Evolutionary conservation across 2,113 vertebrate genomes (phyloP), one percentile per base, ranked within the genome.

Genomic region (Pteronura brasiliensis): DNA sequence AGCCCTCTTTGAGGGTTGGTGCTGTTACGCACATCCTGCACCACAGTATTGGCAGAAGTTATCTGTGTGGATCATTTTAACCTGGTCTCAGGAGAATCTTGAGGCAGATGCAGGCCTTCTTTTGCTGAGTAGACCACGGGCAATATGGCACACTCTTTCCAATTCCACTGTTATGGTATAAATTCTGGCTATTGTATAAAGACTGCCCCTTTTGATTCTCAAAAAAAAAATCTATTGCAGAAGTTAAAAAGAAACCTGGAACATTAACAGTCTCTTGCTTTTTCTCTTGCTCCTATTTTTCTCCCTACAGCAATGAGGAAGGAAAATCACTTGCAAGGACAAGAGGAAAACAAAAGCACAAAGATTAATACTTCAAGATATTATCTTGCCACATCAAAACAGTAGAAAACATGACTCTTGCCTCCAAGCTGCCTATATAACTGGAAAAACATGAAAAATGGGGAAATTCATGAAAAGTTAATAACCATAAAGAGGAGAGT

Each of bases 281-380:
- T 76, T 74, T 83, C 25, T 94, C 61, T 63, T 55, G 55, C 81
- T 93, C 21, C 14, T 4, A 0, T 57, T 84, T 96, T 87, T 57
- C 84, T 93, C 80, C 81, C 93, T 42, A 44, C 89, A 93, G 96
- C n/a, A 4, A 47, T 31, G 11, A 65, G 42, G 21, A 14, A 10
- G 67, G 36, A 63, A 81, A 96, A 90, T 72, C 88, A 39, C 36
- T 74, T n/a, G 44, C 76, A 94, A 97, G 83, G 87, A 82, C 49
- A 77, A 92, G 84, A 89, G 82, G 80, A 85, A 96, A 87, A 93
- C 67, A 97, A 93, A 97, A 92, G 63, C 79, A 71, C 44, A 65
- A 69, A 96, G 94, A 98, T 92, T 74, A 71, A 76, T 90, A 95
- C 90, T 96, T 96, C 84, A 92, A 76, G 63, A 77, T 72, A 72